Base-by-base conservation (phyloP, 1,140 invertebrate genomes). In the Heliconius himera region DNA sequence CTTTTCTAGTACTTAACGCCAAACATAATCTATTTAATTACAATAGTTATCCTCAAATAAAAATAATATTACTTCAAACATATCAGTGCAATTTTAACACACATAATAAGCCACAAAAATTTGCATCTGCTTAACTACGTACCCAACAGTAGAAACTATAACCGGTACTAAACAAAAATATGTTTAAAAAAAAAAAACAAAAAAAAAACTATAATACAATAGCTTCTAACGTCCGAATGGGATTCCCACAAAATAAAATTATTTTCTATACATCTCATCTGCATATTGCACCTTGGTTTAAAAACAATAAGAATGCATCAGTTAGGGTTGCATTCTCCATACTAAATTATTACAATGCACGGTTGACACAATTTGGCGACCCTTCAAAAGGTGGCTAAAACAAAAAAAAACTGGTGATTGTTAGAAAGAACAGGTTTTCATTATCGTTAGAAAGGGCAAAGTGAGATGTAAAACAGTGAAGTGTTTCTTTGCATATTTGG, bases 391-490 rank as follows among this genome's bases (percentile, higher is more conserved):
- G 76, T 76, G 81, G 85, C 84, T 91, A 91, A 93, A 93, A 91
- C 89, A 92, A 93, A 93, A 93, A 92, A 60, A 51, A 51, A 84
- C 13, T 46, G 41, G 84, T 89, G 87, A 89, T 89, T 91, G 90
- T 91, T 90, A 87, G 79, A 88, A 83, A 77, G 86, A 93, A 93
- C 92, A 93, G 92, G 91, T 93, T 93, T 92, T 75, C 76, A 91
- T 92, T 92, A 90, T 91, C 90, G 91, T 92, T 84, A 85, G 87
- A 91, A 93, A 88, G 91, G 91, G 90, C 89, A 82, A 87, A 93
- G 89, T 93, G 91, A 93, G 90, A 92, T 90, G 92, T 92, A 87
- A 91, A 84, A 82, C 80, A 79, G 85, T 88, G 85, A 88, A 92
- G 88, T 92, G 87, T 86, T 91, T 77, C 80, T 83, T 83, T 85